Conservation (phyloP, 1,140 invertebrate genomes). For the Schlechtendalia chinensis region DNA sequence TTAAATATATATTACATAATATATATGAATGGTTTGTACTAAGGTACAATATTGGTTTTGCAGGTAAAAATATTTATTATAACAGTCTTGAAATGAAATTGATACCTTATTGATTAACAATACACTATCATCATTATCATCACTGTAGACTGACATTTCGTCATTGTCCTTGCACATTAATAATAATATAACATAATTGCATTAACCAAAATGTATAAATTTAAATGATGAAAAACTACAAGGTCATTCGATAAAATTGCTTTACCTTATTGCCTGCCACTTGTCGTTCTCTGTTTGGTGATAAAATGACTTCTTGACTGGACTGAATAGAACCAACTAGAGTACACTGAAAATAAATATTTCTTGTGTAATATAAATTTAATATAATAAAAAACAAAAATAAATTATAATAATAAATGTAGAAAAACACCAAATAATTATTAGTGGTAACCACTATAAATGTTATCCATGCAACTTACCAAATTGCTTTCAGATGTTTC, state of each 20-base stretch:
- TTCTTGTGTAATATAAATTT: background rate
- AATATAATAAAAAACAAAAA: background rate
- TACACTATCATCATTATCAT: slow-evolving; percentile 45
- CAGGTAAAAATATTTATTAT: slow-evolving; percentile 8
- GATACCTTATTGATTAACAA: slow-evolving; percentile 46
- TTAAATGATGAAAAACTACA: background rate
- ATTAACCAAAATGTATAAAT: background rate
- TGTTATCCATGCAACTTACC: slow-evolving; percentile 36
- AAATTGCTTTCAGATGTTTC: slow-evolving; percentile 43
- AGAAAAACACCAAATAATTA: background rate
- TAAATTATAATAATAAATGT: background rate
- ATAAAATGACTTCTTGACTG: slow-evolving; percentile 83
- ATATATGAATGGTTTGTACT: background rate
- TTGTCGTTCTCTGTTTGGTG: slow-evolving; percentile 82
- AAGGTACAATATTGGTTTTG: background rate
- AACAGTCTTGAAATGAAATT: slow-evolving; percentile 26
- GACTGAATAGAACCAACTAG: slow-evolving; percentile 87
- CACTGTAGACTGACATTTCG: slow-evolving; percentile 42
- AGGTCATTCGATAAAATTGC: background rate
- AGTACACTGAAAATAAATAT: slow-evolving; percentile 65
- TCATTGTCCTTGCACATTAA: slow-evolving; percentile 40
- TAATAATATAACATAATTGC: slow-evolving; percentile 31
- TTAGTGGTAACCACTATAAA: slow-evolving; percentile 13
- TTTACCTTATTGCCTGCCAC: slow-evolving; percentile 56
- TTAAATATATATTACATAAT: background rate